Evolutionary conservation across 2,113 vertebrate genomes (phyloP).

Genomic region (Talpa occidentalis): DNA sequence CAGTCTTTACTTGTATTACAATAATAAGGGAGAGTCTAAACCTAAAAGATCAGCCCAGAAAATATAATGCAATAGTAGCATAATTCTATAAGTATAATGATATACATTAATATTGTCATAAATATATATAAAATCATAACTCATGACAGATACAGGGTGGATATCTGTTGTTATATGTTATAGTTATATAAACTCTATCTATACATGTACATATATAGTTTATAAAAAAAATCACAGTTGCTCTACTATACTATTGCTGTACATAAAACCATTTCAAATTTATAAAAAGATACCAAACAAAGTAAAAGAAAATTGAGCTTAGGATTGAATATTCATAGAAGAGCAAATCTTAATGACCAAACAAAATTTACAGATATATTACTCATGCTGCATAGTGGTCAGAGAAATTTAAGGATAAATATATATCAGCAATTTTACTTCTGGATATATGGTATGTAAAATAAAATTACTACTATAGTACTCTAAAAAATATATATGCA

Average conservation of each 20-base stretch:
- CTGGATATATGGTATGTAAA: background rate
- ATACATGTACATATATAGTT: too few relatives aligned
- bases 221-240: too few relatives aligned
- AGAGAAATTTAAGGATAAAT: background rate
- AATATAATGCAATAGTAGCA: background rate
- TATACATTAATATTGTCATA: background rate
- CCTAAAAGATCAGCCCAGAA: background rate
- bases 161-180: background rate
- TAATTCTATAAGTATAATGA: background rate
- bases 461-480: background rate
- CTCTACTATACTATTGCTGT: too few relatives aligned
- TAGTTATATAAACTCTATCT: too few relatives aligned
- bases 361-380: background rate
- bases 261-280: background rate
- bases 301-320: background rate
- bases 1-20: background rate
- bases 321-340: background rate
- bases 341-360: background rate
- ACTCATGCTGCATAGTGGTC: background rate
- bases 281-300: background rate
- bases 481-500: background rate
- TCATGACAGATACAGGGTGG: background rate
- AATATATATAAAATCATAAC: background rate
- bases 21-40: background rate
- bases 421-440: background rate